Percentiles rank a stretch among this genome's conserved stretches.
Conservation (phyloP, 2,888 invertebrate species). For the Salticus scenicus region DNA sequence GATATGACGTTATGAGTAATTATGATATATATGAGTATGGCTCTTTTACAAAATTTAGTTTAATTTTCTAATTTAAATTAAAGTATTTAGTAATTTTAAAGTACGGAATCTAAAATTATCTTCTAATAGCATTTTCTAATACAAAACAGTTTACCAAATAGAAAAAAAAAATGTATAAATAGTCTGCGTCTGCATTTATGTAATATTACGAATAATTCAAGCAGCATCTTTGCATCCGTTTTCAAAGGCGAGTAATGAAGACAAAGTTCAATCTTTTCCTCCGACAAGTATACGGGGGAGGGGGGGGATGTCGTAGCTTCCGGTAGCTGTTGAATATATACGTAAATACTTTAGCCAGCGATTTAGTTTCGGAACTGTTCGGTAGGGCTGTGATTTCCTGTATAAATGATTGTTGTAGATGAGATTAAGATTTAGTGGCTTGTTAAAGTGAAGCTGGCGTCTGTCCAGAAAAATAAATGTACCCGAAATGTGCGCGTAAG, state of each 20-base stretch:
- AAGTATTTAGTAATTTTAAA: too few relatives aligned
- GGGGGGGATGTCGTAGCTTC: constrained; percentile 35
- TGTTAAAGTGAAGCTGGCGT: constrained; percentile 18
- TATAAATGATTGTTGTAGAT: constrained; percentile 49
- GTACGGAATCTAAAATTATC: too few relatives aligned
- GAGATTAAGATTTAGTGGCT: constrained; percentile 57
- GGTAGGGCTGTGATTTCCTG: constrained; percentile 10
- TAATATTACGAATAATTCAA: too few relatives aligned
- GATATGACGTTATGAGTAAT: too few relatives aligned
- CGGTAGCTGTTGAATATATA: constrained; percentile 29
- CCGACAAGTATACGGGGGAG: not conserved
- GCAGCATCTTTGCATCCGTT: constrained; percentile 35
- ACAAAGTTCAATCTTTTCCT: constrained; percentile 40
- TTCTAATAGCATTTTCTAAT: too few relatives aligned
- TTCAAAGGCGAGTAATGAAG: constrained; percentile 38
- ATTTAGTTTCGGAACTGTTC: not conserved
- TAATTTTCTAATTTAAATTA: too few relatives aligned
- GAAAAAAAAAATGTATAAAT: too few relatives aligned
- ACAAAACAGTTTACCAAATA: too few relatives aligned
- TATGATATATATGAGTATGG: too few relatives aligned
- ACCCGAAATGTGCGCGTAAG: constrained; percentile 32
- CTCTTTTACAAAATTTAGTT: too few relatives aligned
- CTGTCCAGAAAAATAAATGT: constrained; percentile 40
- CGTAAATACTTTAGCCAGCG: constrained; percentile 31
- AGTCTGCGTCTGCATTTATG: too few relatives aligned